Percentiles rank a stretch among this genome's conserved stretches.
These are phyloP conservation scores for Alethe diademata DNA, from an alignment of 2,113 vertebrate species.

Conservation along the genomic window DNA sequence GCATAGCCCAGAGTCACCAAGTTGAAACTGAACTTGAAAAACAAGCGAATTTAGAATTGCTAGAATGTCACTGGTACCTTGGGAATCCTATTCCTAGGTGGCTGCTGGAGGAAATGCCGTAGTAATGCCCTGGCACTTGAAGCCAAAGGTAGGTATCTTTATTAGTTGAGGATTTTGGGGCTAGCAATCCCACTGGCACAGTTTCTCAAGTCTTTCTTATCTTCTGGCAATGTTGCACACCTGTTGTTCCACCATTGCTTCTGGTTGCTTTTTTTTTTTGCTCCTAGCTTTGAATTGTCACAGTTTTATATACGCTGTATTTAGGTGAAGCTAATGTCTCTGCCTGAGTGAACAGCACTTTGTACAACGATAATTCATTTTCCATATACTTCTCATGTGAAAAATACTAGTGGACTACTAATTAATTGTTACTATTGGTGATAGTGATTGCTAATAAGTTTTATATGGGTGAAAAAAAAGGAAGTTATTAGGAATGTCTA, in stretches of 20 bases:
- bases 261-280: neutral
- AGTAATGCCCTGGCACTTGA: rapidly evolving
- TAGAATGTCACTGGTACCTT: neutral
- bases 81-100: neutral
- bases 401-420: neutral
- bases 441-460: neutral
- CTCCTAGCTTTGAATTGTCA: neutral
- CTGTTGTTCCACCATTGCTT: neutral
- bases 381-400: neutral
- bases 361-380: neutral
- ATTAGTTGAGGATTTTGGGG: neutral
- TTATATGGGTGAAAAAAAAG: too few relatives aligned
- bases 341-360: neutral
- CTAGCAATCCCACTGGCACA: too few relatives aligned
- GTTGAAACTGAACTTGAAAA: neutral
- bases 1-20: neutral
- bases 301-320: neutral
- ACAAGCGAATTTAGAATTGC: neutral
- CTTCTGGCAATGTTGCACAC: neutral
- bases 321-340: neutral
- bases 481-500: neutral
- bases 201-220: neutral
- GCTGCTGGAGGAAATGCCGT: neutral
- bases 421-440: neutral
- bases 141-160: neutral